Evolutionary conservation across 2,797 vertebrate genomes (phyloP), one percentile per base, ranked within the genome.

Genomic region (Microhierax caerulescens): DNA sequence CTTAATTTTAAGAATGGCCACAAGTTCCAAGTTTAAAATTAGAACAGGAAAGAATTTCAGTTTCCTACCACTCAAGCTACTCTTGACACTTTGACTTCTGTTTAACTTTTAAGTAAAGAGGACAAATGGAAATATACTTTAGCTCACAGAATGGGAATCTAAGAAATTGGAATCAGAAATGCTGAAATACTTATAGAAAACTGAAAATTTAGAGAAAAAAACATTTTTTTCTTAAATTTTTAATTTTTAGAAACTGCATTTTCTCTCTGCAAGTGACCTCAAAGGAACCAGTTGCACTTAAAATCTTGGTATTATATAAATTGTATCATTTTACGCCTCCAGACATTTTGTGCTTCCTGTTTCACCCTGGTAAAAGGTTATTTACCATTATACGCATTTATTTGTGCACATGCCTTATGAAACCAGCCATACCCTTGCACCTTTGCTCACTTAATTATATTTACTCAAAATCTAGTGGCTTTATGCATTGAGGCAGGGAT

Each of bases 1-100:
- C 90, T 89, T 91, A 67, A 79, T 87, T 96, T 96, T 91, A 82
- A 81, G 63, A 76, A 39, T 8, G 10, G 43, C 37, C 72, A 77
- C 57, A 68, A 83, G 53, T 83, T 94, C 53, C 78, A 91, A 83
- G 53, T 85, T 90, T 91, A 87, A 92, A 92, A 89, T 86, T 81
- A 85, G 88, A 87, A 72, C 32, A 77, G 34, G 65, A 82, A 90
- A 88, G 75, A n/a, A 36, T 14, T 6, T 45, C 8, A 75, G 65
- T 80, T 87, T 92, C 91, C 36, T 87, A 32, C 60, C 36, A 53
- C 54, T 79, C 51, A 25, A 23, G 34, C 24, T 67, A 43, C 32
- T 83, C 50, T 59, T 48, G 90, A 89, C 61, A 59, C 41, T 92
- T 95, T 64, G 54, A 89, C 53, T 96, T 92, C 53, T 78, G 21